These are phyloP conservation scores for Zosterops lateralis DNA, from an alignment of 2,113 vertebrate species.

Conservation along the genomic window DNA sequence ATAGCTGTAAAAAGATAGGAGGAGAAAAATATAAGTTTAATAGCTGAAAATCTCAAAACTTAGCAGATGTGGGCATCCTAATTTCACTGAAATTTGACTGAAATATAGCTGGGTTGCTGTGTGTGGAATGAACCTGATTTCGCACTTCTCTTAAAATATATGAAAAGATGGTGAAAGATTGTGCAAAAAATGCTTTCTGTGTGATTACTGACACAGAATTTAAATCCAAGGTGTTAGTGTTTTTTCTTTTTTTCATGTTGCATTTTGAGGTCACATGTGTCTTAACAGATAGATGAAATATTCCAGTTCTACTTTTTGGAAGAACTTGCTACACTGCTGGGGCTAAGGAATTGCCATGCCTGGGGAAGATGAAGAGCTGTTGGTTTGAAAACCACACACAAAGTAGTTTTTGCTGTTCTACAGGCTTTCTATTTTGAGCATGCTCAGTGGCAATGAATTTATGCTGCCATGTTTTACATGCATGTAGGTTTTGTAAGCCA, in stretches of 20 bases:
- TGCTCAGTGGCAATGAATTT: slow-evolving; percentile 51
- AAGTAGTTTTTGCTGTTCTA: neutral
- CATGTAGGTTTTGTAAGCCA: slow-evolving; percentile 58
- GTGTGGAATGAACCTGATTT: neutral
- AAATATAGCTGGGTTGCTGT: neutral
- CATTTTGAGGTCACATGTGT: neutral
- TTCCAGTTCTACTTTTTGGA: neutral
- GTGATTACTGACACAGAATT: neutral
- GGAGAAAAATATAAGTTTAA: neutral
- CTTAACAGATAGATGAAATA: neutral
- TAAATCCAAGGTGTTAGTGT: neutral
- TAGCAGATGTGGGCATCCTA: neutral
- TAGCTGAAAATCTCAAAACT: neutral
- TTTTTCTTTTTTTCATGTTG: neutral
- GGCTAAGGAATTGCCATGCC: neutral
- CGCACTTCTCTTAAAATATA: neutral
- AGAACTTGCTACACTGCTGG: neutral
- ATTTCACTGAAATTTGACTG: neutral
- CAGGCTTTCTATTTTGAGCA: slow-evolving; percentile 44
- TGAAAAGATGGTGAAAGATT: neutral
- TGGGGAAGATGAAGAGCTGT: neutral
- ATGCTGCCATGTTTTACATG: slow-evolving; percentile 37
- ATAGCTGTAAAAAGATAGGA: neutral
- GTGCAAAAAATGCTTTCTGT: neutral
- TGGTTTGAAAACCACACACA: neutral